phyloP scores from a whole-genome alignment of 2,888 invertebrate species.

The Pharmacophagus antenor region DNA sequence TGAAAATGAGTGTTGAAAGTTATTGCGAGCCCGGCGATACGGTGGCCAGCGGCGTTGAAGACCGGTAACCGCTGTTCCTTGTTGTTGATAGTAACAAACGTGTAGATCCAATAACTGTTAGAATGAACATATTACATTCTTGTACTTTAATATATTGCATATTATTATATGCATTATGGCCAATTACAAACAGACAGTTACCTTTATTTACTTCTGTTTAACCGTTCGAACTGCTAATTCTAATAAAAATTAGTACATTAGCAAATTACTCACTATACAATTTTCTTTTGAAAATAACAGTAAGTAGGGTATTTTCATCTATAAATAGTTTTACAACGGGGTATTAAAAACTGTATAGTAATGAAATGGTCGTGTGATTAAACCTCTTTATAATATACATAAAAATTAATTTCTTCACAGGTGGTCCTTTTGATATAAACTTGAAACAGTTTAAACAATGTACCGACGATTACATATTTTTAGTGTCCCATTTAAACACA shows the following conservation, averaged over 20 bases:
- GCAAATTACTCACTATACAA: no score
- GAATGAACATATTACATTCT: background rate
- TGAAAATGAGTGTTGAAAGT: constrained; percentile 24
- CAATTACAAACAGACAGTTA: no score
- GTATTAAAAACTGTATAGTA: no score
- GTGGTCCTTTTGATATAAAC: background rate
- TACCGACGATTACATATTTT: constrained; percentile 14
- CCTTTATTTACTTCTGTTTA: no score
- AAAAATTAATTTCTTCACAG: background rate
- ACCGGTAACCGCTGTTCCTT: constrained; percentile 9
- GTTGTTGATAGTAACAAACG: background rate
- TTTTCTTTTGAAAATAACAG: no score
- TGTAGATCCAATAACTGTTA: constrained; percentile 6
- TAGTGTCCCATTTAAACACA: constrained; percentile 18
- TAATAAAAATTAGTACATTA: no score
- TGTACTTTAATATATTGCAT: no score
- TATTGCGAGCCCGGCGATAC: constrained; percentile 2
- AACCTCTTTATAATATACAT: background rate
- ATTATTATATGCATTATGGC: no score
- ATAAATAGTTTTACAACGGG: no score
- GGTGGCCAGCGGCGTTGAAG: constrained; percentile 14
- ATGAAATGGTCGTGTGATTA: no score
- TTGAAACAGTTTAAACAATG: constrained; percentile 5
- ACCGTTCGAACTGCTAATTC: no score
- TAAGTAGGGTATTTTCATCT: no score